A percentile compares a stretch with the other conserved stretches of the same genome.
Conservation (phyloP, 2,888 invertebrate genomes). For the Leptopilina myrica region DNA sequence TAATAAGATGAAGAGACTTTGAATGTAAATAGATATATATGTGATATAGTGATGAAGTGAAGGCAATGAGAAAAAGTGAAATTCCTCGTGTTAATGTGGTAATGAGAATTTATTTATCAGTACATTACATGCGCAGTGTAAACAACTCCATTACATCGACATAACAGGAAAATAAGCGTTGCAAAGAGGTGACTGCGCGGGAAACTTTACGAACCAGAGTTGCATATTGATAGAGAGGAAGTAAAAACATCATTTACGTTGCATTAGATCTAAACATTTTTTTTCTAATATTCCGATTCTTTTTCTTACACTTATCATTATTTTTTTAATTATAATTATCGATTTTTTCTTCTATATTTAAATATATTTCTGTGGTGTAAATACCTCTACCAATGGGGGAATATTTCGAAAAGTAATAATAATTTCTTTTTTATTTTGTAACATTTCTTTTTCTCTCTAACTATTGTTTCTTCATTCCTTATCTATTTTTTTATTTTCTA, state of each 20-base stretch:
- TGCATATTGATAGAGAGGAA: slow-evolving; percentile 72
- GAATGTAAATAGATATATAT: too few relatives aligned
- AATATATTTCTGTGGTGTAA: too few relatives aligned
- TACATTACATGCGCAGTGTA: slow-evolving; percentile 77
- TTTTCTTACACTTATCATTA: neutral
- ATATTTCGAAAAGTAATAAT: too few relatives aligned
- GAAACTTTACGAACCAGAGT: slow-evolving; percentile 73
- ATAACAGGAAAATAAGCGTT: slow-evolving; percentile 72
- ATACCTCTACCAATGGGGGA: too few relatives aligned
- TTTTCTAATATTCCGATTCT: neutral
- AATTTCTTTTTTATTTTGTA: too few relatives aligned
- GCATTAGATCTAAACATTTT: slow-evolving; percentile 36
- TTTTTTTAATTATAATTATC: too few relatives aligned
- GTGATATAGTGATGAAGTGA: neutral
- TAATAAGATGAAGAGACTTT: too few relatives aligned
- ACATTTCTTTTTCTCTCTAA: too few relatives aligned
- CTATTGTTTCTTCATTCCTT: too few relatives aligned
- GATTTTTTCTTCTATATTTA: too few relatives aligned
- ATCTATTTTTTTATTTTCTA: too few relatives aligned
- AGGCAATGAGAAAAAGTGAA: neutral
- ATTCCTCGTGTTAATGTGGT: neutral
- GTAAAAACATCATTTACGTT: slow-evolving; percentile 60
- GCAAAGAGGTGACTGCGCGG: slow-evolving; percentile 72
- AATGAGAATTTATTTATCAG: slow-evolving; percentile 52
- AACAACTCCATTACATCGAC: slow-evolving; percentile 76